Conservation (phyloP, 2,888 invertebrate species). For the Eilema caniola region DNA sequence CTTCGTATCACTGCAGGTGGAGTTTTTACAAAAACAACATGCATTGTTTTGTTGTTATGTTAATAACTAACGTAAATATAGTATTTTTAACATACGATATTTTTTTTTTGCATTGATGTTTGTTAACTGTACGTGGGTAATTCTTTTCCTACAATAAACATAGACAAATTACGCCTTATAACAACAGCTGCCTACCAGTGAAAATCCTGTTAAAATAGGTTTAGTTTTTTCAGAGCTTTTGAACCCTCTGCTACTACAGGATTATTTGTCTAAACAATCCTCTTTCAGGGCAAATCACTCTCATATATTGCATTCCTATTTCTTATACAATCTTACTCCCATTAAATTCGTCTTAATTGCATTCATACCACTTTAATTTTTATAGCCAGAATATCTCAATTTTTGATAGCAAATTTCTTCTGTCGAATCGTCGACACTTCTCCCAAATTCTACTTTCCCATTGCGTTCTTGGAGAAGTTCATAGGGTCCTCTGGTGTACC, state of each 20-base stretch:
- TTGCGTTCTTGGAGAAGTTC: too few species aligned
- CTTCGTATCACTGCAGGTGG: slow-evolving; percentile 25
- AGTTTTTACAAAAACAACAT: background rate
- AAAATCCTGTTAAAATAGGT: background rate
- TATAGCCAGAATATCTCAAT: background rate
- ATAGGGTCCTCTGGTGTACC: too few species aligned
- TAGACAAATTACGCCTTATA: background rate
- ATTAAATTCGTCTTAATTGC: background rate
- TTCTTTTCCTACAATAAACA: too few species aligned
- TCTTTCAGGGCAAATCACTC: too few species aligned
- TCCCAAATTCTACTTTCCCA: too few species aligned
- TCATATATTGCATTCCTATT: background rate
- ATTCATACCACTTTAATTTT: background rate
- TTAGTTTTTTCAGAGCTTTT: background rate
- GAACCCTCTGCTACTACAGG: background rate
- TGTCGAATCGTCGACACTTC: too few species aligned
- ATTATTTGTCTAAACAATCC: background rate
- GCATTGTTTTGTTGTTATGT: background rate
- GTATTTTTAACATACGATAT: background rate
- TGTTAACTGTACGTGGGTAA: too few species aligned
- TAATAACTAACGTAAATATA: background rate
- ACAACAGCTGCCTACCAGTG: background rate
- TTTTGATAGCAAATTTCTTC: too few species aligned
- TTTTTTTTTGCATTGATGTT: background rate
- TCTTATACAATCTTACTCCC: background rate